A percentile compares a stretch with the other conserved stretches of the same genome.
These are phyloP conservation scores for Danionella dracula DNA, from an alignment of 2,797 vertebrate genomes.

Conservation along the genomic window DNA sequence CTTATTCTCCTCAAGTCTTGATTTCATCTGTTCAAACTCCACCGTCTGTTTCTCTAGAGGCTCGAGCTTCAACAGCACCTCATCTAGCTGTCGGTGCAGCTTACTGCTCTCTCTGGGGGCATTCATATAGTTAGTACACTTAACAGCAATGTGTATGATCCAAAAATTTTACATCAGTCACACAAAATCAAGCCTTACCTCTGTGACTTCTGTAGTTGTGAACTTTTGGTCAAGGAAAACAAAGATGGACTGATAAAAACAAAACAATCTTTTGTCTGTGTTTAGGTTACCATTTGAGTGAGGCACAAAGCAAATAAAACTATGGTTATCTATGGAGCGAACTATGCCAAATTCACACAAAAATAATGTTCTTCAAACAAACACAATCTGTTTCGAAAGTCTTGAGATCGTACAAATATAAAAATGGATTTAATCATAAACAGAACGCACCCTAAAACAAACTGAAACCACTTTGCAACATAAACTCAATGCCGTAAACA, in stretches of 20 bases:
- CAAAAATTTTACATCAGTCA: background rate
- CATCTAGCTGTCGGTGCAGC: conserved; percentile 82
- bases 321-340: no score
- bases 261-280: background rate
- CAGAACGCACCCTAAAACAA: no score
- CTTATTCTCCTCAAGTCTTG: conserved; percentile 86
- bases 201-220: conserved; percentile 81
- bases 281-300: background rate
- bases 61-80: conserved; percentile 78
- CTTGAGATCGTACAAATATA: no score
- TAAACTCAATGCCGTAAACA: no score
- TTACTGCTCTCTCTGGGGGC: conserved; percentile 75
- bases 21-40: conserved; percentile 74
- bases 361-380: no score
- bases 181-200: conserved; percentile 63
- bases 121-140: background rate
- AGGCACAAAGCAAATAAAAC: no score
- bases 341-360: no score
- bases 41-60: conserved; percentile 79
- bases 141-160: background rate
- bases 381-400: no score
- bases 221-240: conserved; percentile 68
- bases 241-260: background rate
- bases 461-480: no score
- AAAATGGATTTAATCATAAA: no score